Evolutionary conservation across 2,888 invertebrate genomes (phyloP).

Genomic region (Drosophila putrida): DNA sequence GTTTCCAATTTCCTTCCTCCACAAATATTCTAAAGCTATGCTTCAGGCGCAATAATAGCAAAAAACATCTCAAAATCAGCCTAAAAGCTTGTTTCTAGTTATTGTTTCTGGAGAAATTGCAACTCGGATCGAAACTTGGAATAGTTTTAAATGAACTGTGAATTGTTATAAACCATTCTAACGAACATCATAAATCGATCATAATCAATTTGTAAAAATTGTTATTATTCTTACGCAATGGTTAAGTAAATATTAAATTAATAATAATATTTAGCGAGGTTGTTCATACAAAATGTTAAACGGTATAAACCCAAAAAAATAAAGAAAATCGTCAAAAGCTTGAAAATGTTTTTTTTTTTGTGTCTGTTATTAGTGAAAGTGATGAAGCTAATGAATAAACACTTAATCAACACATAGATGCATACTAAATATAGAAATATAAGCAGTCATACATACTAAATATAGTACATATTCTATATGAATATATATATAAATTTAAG

Average conservation of each 20-base stretch:
- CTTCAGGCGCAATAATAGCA: neutral
- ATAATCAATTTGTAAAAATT: slow-evolving; percentile 22
- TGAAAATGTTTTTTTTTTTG: slow-evolving; percentile 9
- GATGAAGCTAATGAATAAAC: neutral
- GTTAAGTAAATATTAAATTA: slow-evolving; percentile 26
- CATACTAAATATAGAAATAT: slow-evolving; percentile 6
- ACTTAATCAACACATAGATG: neutral
- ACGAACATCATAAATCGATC: neutral
- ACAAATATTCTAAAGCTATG: neutral
- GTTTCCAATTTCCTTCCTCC: neutral
- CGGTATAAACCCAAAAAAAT: slow-evolving; percentile 37
- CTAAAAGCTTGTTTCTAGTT: slow-evolving; percentile 4
- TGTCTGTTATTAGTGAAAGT: slow-evolving; percentile 6
- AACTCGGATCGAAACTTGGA: neutral
- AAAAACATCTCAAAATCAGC: neutral
- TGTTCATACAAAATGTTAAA: slow-evolving; percentile 54
- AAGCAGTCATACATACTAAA: slow-evolving; percentile 1
- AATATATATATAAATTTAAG: slow-evolving; percentile 37
- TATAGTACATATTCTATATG: slow-evolving; percentile 13
- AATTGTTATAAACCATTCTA: neutral
- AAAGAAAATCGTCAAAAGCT: slow-evolving; percentile 40
- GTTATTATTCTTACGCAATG: slow-evolving; percentile 3
- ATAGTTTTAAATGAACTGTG: slow-evolving; percentile 3
- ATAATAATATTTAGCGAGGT: slow-evolving; percentile 52
- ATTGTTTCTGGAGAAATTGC: neutral